Conservation (phyloP, 1,140 invertebrate genomes). For the Chionoecetes opilio region DNA sequence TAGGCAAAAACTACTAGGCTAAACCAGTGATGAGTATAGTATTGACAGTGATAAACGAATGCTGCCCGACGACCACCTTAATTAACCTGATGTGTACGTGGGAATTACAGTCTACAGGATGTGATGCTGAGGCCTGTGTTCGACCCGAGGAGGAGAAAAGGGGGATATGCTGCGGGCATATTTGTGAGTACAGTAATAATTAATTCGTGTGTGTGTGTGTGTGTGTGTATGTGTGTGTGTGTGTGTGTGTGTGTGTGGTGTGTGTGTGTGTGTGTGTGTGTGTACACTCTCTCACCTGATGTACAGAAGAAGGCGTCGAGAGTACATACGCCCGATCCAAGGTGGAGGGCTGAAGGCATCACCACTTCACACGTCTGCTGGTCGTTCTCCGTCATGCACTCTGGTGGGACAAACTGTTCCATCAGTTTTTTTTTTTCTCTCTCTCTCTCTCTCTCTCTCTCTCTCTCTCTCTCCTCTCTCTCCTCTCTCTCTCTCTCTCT, state of each 20-base stretch:
- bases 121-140: no score
- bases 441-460: constrained; percentile 53
- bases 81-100: no score
- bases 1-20: no score
- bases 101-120: no score
- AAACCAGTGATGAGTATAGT: no score
- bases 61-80: no score
- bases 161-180: no score
- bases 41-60: no score
- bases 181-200: no score
- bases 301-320: neutral
- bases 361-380: neutral
- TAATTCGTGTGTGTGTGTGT: constrained; percentile 27
- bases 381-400: neutral
- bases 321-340: neutral
- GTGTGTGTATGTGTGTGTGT: constrained; percentile 47
- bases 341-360: neutral
- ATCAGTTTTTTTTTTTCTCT: neutral
- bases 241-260: constrained; percentile 52
- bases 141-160: no score
- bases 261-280: constrained; percentile 53
- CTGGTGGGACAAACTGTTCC: neutral
- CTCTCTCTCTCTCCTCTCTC: no score
- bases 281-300: neutral
- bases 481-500: no score